Conservation (phyloP, 2,888 invertebrate genomes). For the Epinotia demarniana region DNA sequence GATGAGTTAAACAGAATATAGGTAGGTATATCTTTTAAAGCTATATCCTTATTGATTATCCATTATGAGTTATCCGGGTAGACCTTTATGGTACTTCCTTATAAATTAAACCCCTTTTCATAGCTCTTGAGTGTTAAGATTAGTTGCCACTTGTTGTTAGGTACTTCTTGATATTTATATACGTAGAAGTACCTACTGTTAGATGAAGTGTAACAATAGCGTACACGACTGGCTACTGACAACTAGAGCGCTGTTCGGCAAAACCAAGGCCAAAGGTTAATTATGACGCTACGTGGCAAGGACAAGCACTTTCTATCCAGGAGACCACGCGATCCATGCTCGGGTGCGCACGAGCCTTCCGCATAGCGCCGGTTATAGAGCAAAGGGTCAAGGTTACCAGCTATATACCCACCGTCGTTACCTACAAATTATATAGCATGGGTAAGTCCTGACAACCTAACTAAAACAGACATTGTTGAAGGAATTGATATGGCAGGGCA, state of each 20-base stretch:
- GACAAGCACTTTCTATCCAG: constrained; percentile 82
- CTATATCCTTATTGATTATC: too few species aligned
- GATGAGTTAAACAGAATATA: too few species aligned
- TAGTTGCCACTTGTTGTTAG: neutral
- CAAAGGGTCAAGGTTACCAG: constrained; percentile 69
- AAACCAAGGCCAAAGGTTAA: constrained; percentile 59
- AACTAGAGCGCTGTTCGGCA: constrained; percentile 5
- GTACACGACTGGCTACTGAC: neutral
- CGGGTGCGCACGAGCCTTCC: constrained; percentile 75
- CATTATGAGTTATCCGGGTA: too few species aligned
- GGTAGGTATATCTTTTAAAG: too few species aligned
- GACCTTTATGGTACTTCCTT: too few species aligned
- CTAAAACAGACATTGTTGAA: too few species aligned
- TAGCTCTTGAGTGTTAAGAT: neutral
- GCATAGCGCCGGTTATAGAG: constrained; percentile 65
- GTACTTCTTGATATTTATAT: neutral
- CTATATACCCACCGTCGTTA: neutral
- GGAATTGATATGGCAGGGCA: too few species aligned
- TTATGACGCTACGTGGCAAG: constrained; percentile 63
- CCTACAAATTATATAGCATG: neutral
- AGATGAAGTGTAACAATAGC: constrained; percentile 2
- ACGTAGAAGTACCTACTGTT: neutral
- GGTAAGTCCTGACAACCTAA: neutral
- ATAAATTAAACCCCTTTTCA: neutral
- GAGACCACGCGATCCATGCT: constrained; percentile 63